Percentiles rank a stretch among this genome's conserved stretches.
These are phyloP conservation scores for Corythaixoides concolor DNA, from an alignment of 2,113 vertebrate species.

Conservation along the genomic window DNA sequence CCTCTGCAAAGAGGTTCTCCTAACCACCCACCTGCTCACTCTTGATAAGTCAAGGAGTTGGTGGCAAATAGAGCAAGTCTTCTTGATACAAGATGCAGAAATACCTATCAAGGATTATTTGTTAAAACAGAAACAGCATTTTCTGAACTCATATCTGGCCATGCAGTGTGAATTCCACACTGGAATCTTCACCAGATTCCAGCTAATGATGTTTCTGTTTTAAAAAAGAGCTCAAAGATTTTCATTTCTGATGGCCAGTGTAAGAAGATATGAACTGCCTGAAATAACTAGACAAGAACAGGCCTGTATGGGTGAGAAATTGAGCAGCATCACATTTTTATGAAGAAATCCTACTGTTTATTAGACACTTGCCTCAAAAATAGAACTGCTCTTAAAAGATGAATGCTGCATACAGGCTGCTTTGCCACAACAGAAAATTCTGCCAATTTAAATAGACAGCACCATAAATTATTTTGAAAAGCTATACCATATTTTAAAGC, in stretches of 20 bases:
- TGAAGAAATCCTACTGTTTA: not conserved
- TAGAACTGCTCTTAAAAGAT: not conserved
- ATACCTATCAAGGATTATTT: not conserved
- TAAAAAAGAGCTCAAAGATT: not conserved
- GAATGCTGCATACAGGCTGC: not conserved
- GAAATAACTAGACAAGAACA: not conserved
- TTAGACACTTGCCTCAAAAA: not conserved
- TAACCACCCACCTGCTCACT: not conserved
- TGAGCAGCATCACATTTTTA: not conserved
- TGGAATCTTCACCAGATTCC: not conserved
- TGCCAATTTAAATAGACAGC: not conserved
- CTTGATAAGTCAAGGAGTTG: not conserved
- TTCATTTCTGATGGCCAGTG: not conserved
- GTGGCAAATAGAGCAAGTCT: not conserved
- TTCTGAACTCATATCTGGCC: not conserved
- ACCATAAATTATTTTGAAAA: not conserved
- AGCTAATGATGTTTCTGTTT: not conserved
- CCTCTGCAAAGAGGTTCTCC: not conserved
- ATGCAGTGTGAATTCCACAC: not conserved
- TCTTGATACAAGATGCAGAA: not conserved
- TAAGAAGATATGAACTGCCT: not conserved
- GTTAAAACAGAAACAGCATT: not conserved
- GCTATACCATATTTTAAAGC: not conserved
- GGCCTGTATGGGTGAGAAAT: not conserved
- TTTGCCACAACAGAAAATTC: not conserved